A percentile compares a stretch with the other conserved stretches of the same genome.
These are phyloP conservation scores for Drosophila pseudoobscura DNA, from an alignment of 1,140 invertebrate genomes.

Conservation along the genomic window DNA sequence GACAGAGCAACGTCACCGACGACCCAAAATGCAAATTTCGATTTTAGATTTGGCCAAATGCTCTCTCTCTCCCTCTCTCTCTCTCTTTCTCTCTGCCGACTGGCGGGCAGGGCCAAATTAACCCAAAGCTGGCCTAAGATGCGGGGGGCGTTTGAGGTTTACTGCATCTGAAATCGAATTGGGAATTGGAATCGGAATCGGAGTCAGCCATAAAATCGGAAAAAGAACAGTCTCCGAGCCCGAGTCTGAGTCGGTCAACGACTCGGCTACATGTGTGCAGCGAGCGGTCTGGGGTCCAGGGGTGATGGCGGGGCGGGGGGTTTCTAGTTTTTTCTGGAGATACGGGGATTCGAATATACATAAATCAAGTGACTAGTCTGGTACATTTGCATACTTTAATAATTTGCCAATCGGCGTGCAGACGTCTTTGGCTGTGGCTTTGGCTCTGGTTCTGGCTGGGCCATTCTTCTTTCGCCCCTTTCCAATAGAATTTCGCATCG, in stretches of 20 bases:
- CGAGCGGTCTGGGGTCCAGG: no score
- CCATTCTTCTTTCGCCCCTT: slow-evolving; percentile 18
- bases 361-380: slow-evolving; percentile 39
- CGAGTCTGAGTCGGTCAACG: no score
- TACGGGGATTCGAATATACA: slow-evolving; percentile 16
- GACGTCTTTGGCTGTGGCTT: not conserved
- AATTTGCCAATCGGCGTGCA: slow-evolving; percentile 48
- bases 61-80: no score
- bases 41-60: slow-evolving; percentile 7
- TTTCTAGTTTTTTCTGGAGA: no score
- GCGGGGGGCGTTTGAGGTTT: not conserved
- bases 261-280: no score
- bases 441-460: no score
- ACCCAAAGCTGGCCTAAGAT: not conserved
- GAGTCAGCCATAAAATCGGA: not conserved
- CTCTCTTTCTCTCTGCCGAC: no score
- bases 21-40: slow-evolving; percentile 75
- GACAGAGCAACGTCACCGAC: slow-evolving; percentile 13
- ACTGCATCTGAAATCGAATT: slow-evolving; percentile 22
- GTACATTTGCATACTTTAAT: slow-evolving; percentile 77
- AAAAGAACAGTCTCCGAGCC: no score
- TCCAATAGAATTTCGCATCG: slow-evolving; percentile 8
- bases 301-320: no score
- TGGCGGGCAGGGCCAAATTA: slow-evolving; percentile 8
- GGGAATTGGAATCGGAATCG: slow-evolving; percentile 12